Evolutionary conservation across 23 tunicate genomes (phyloP), one percentile per base, ranked within the genome.

Genomic region (Ascidia mentula): DNA sequence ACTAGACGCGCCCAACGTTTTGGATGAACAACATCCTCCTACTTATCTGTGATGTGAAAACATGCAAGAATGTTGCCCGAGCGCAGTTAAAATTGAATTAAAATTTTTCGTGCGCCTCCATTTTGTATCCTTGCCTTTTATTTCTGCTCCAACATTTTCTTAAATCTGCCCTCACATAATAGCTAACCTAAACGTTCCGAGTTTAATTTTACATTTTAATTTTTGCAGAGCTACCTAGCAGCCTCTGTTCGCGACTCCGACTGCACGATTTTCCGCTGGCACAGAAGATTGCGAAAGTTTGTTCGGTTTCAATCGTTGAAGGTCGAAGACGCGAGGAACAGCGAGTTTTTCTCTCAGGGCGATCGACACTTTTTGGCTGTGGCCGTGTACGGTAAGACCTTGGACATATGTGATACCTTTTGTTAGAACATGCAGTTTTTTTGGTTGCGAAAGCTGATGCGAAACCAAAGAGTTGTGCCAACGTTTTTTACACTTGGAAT

Each of bases 191-290:
- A n/a, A n/a, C n/a, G n/a, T n/a, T n/a, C n/a, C n/a, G n/a, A n/a
- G n/a, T n/a, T n/a, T n/a, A n/a, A n/a, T n/a, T n/a, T n/a, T n/a
- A n/a, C n/a, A n/a, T n/a, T n/a, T n/a, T n/a, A n/a, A n/a, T n/a
- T 15, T 53, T 53, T 53, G 13, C 65, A 53, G 65, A 53, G 24
- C 65, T 53, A 53, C 65, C 65, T 53, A 3, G 65, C 65, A 53
- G 65, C 65, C 22, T 53, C 65, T 20, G 65, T 53, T 28, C 65
- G 22, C 24, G 22, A 26, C 22, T 53, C 65, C 65, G 24, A 53
- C 65, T 53, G 84, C 78, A 38, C 40, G 73, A 81, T 87, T 60
- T 87, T 81, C 74, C 86, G 92, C 71, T 87, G 92, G 92, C 34
- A 77, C 13, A 38, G 59, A 12, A 81, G 65, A 81, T 22, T 72